These are phyloP conservation scores for Melitaea athalia DNA, from an alignment of 2,888 invertebrate species.

Conservation along the genomic window DNA sequence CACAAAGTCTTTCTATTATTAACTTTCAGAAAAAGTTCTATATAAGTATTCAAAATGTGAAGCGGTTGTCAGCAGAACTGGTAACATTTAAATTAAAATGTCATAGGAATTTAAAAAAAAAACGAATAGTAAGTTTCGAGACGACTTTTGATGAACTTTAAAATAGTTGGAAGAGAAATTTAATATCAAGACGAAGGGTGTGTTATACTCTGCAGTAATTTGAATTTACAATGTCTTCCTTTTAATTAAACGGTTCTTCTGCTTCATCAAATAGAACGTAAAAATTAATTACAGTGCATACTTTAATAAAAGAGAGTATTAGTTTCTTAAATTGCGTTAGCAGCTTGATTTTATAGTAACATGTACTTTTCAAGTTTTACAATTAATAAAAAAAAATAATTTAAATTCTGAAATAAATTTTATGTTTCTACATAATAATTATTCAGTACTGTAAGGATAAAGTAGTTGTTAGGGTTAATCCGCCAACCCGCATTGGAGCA, in stretches of 20 bases:
- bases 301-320: neutral
- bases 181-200: neutral
- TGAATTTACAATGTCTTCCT: neutral
- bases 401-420: neutral
- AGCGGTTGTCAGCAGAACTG: too few species aligned
- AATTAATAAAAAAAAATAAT: neutral
- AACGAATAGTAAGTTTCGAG: neutral
- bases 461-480: too few species aligned
- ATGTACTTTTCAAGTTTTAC: neutral
- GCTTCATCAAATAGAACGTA: neutral
- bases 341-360: neutral
- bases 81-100: too few species aligned
- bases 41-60: too few species aligned
- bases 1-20: too few species aligned
- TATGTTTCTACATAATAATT: too few species aligned
- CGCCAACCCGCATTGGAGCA: too few species aligned
- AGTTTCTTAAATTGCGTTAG: neutral
- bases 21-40: too few species aligned
- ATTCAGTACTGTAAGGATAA: too few species aligned
- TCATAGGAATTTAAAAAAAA: neutral
- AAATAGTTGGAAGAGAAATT: neutral
- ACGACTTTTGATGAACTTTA: neutral
- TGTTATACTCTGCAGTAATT: neutral
- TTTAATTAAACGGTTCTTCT: neutral
- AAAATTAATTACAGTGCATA: neutral